A percentile compares a stretch with the other conserved stretches of the same genome.
Evolutionary conservation across 2,797 vertebrate species (phyloP).

Genomic region (Pygocentrus nattereri): DNA sequence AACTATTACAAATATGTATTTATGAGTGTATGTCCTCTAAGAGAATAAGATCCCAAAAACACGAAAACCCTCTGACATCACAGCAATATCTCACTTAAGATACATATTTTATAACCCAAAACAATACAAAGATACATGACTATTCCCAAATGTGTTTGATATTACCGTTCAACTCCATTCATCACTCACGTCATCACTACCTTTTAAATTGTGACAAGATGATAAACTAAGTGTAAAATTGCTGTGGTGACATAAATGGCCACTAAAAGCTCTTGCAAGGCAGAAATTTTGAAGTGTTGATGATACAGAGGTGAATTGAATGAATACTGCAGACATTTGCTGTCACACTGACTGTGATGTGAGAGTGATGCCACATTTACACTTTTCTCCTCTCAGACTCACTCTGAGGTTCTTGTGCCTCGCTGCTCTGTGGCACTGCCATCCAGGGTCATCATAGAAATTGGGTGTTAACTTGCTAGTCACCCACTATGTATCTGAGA

Average conservation of each 20-base stretch:
- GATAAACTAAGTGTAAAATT: not conserved
- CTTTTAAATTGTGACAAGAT: not conserved
- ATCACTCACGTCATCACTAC: not conserved
- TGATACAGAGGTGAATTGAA: conserved; percentile 73
- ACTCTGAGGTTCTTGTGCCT: conserved; percentile 72
- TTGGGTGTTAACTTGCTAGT: conserved; percentile 7
- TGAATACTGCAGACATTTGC: conserved; percentile 62
- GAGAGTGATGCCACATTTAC: not conserved
- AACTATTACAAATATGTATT: not conserved
- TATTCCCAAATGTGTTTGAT: not conserved
- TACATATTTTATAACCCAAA: not conserved
- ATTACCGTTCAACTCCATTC: not conserved
- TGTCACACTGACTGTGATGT: not conserved
- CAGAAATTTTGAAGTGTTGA: not conserved
- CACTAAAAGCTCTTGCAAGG: not conserved
- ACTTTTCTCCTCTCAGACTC: conserved; percentile 63
- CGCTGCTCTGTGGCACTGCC: conserved; percentile 64
- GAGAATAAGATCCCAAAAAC: not conserved
- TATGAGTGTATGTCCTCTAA: not conserved
- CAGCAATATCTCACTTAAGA: not conserved
- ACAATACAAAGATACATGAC: not conserved
- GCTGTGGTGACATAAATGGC: not conserved
- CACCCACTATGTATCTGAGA: not conserved
- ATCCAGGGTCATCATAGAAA: not conserved
- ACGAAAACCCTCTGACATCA: not conserved